A percentile compares a stretch with the other conserved stretches of the same genome.
Conservation (phyloP, 1,140 invertebrate species). For the Drosophila ohnishii region DNA sequence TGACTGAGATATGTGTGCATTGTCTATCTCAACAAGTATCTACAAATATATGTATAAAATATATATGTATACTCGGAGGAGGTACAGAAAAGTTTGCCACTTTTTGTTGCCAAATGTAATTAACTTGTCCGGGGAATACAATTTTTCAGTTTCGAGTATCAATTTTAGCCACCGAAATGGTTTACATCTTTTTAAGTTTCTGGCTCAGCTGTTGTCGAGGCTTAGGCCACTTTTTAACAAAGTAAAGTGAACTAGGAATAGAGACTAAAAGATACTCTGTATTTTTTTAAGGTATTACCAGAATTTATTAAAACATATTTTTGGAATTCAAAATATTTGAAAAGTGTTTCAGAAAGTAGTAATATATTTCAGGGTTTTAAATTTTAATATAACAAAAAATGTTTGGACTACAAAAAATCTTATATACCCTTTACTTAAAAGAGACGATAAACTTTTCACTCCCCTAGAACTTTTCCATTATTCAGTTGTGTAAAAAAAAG, state of each 20-base stretch:
- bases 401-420: neutral
- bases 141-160: conserved; percentile 24
- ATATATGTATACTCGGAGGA: conserved; percentile 6
- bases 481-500: neutral
- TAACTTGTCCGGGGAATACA: conserved; percentile 35
- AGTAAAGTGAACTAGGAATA: neutral
- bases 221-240: neutral
- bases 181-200: conserved; percentile 15
- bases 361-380: too few species aligned
- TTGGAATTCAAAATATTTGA: accelerated
- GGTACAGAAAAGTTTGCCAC: conserved; percentile 38
- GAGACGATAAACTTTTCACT: conserved; percentile 3
- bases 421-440: neutral
- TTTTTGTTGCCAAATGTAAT: conserved; percentile 47
- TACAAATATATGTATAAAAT: neutral
- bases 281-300: neutral
- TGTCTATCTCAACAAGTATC: conserved; percentile 42
- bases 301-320: neutral
- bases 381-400: too few species aligned
- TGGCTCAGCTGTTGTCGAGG: conserved; percentile 1
- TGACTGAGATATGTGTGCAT: conserved; percentile 69
- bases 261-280: neutral
- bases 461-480: conserved; percentile 38
- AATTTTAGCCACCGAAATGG: conserved; percentile 27
- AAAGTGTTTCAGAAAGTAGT: neutral